Conservation (phyloP, 2,113 vertebrate genomes). For the Mobula birostris region DNA sequence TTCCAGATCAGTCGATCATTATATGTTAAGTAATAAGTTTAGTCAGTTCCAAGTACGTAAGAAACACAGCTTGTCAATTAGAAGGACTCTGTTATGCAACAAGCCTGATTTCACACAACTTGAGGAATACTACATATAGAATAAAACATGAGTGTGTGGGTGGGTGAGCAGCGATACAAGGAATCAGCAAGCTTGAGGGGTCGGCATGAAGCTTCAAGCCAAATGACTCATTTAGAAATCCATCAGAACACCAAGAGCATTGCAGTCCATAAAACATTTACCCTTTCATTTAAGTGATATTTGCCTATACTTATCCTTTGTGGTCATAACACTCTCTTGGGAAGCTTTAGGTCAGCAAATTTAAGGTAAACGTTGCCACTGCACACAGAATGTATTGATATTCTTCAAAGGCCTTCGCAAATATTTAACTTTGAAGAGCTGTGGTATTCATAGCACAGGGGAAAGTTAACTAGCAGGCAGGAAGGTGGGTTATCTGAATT, state of each 20-base stretch:
- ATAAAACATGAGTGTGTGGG: slow-evolving; percentile 32
- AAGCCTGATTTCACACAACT: slow-evolving; percentile 2
- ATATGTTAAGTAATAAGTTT: not conserved
- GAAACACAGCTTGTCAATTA: slow-evolving; percentile 12
- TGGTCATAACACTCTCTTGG: not conserved
- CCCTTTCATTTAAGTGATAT: not conserved
- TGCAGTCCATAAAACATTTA: not conserved
- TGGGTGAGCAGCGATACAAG: not conserved
- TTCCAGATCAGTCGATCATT: not conserved
- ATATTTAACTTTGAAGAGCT: not conserved
- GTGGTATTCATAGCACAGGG: not conserved
- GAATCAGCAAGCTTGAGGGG: not conserved
- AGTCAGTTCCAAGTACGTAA: not conserved
- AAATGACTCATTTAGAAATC: not conserved
- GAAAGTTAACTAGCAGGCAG: not conserved
- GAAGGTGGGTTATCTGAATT: not conserved
- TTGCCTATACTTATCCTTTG: not conserved
- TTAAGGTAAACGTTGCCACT: not conserved
- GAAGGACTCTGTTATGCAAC: slow-evolving; percentile 16
- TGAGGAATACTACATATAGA: slow-evolving; percentile 9
- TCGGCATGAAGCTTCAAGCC: not conserved
- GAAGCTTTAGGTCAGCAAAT: not conserved
- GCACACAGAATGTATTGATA: not conserved
- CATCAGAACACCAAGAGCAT: not conserved
- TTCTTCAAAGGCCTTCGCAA: not conserved